phyloP scores from a whole-genome alignment of 2,113 vertebrate species.

The Gallinago undulata region DNA sequence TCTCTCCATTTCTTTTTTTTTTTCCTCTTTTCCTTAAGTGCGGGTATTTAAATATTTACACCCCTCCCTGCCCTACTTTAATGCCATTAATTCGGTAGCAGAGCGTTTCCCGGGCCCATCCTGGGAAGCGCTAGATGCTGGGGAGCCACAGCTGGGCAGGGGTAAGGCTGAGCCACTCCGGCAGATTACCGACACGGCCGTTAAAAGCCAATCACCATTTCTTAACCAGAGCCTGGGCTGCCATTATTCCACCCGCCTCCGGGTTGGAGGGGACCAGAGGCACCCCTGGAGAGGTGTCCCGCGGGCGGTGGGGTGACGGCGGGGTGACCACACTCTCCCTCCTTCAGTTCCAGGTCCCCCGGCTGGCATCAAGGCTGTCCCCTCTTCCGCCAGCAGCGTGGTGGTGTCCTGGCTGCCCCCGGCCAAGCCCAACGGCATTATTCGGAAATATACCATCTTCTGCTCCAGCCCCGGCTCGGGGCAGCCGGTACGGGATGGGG shows the following conservation, averaged over 20 bases:
- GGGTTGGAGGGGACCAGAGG: accelerated
- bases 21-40: slow-evolving; percentile 3
- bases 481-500: slow-evolving; percentile 85
- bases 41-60: slow-evolving; percentile 62
- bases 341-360: slow-evolving; percentile 89
- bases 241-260: neutral
- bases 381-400: slow-evolving; percentile 92
- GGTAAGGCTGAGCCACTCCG: neutral
- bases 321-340: neutral
- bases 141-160: neutral
- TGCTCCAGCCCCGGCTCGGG: slow-evolving; percentile 96
- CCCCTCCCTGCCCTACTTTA: slow-evolving; percentile 63
- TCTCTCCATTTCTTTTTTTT: neutral
- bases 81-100: slow-evolving; percentile 18
- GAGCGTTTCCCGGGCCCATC: neutral
- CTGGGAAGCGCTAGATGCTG: neutral
- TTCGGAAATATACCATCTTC: slow-evolving; percentile 99
- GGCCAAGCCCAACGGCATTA: slow-evolving; percentile 94
- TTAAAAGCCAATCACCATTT: neutral
- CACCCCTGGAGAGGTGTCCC: neutral
- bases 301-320: accelerated
- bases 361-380: slow-evolving; percentile 95
- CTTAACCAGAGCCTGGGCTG: neutral
- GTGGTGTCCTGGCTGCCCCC: slow-evolving; percentile 98
- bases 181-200: neutral